A percentile compares a stretch with the other conserved stretches of the same genome.
phyloP scores from a whole-genome alignment of 1,140 invertebrate species.

The Triops cancriformis region DNA sequence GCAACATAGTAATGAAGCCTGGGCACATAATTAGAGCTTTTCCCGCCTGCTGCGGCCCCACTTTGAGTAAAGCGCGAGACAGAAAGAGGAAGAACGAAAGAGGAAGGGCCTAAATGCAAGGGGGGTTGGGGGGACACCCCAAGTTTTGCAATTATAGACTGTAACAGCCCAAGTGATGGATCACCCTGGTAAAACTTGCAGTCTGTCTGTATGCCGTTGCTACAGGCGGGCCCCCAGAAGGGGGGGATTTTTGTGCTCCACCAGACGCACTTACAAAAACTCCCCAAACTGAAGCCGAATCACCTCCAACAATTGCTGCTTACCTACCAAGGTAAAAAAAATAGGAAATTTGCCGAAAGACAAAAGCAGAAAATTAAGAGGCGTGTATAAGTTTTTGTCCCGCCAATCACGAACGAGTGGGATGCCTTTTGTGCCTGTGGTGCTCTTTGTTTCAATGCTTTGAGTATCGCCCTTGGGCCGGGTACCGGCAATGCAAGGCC shows the following conservation, averaged over 20 bases:
- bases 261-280: neutral
- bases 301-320: neutral
- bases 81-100: no score
- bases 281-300: neutral
- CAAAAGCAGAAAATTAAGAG: neutral
- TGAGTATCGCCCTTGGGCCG: no score
- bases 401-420: no score
- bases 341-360: no score
- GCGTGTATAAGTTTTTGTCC: no score
- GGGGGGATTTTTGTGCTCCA: neutral
- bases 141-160: slow-evolving; percentile 11
- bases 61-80: neutral
- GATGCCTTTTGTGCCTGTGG: no score
- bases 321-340: neutral
- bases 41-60: slow-evolving; percentile 1
- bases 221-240: neutral
- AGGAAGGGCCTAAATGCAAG: no score
- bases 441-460: no score
- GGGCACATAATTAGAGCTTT: neutral
- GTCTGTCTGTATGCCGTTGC: neutral
- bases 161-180: slow-evolving; percentile 9
- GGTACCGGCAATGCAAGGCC: no score
- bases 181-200: neutral
- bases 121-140: neutral
- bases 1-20: neutral